phyloP scores from a whole-genome alignment of 2,113 vertebrate species.

The Falcunculus frontatus region DNA sequence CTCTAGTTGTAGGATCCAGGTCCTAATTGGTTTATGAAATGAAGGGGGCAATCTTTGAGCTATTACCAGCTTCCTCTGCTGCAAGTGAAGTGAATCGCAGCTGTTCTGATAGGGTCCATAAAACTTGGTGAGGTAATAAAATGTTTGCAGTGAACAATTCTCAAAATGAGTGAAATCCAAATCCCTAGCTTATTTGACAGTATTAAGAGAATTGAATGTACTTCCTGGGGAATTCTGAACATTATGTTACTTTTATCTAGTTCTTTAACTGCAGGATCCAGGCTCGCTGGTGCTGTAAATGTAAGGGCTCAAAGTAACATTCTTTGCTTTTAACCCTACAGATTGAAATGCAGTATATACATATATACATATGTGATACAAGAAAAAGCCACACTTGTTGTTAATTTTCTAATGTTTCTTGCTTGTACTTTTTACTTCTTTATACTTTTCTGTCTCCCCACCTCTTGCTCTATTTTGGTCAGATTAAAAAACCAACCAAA shows the following conservation, averaged over 20 bases:
- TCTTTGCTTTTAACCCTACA: neutral
- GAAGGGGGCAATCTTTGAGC: slow-evolving; percentile 52
- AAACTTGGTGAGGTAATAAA: slow-evolving; percentile 35
- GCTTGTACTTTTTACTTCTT: neutral
- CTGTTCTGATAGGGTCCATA: slow-evolving; percentile 60
- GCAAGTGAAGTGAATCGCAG: slow-evolving; percentile 55
- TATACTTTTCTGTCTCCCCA: neutral
- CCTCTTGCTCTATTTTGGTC: neutral
- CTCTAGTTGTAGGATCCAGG: slow-evolving; percentile 15
- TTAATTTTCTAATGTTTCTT: neutral
- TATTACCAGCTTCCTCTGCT: slow-evolving; percentile 59
- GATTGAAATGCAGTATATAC: neutral
- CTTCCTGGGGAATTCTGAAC: neutral
- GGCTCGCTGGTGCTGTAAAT: neutral
- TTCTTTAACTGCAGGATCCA: neutral
- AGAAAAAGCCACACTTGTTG: neutral
- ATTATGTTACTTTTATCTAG: slow-evolving; percentile 12
- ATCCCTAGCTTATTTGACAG: slow-evolving; percentile 26
- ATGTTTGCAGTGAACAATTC: slow-evolving; percentile 36
- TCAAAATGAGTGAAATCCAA: slow-evolving; percentile 44
- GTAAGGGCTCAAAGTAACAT: neutral
- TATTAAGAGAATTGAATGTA: neutral
- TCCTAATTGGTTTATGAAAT: slow-evolving; percentile 62
- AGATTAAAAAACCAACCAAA: neutral
- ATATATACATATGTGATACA: neutral